phyloP scores from a whole-genome alignment of 1,140 invertebrate genomes.

The Dreissena rostriformis region DNA sequence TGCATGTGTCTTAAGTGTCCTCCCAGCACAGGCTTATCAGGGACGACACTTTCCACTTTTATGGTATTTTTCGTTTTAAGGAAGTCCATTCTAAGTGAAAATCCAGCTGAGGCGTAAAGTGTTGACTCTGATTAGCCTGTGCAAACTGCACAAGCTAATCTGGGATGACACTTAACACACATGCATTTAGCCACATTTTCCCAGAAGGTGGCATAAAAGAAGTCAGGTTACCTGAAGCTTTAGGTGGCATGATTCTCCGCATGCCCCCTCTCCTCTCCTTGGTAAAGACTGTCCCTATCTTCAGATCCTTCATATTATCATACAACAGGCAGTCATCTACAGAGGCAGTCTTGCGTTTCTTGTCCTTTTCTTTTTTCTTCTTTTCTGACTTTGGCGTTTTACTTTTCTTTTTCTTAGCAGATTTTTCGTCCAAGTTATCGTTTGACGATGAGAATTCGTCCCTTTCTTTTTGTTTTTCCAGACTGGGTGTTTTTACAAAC shows the following conservation, averaged over 20 bases:
- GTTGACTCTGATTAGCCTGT: no score
- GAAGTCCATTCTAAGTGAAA: no score
- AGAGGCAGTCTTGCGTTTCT: conserved; percentile 32
- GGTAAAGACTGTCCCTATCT: conserved; percentile 67
- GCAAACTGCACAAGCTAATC: no score
- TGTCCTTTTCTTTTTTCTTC: conserved; percentile 82
- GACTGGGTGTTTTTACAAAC: conserved; percentile 63
- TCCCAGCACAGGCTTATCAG: no score
- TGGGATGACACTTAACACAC: no score
- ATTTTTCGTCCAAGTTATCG: conserved; percentile 66
- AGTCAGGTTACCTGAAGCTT: conserved; percentile 69
- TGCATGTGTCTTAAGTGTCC: no score
- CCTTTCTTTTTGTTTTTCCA: conserved; percentile 61
- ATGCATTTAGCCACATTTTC: no score
- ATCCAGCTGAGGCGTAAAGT: no score
- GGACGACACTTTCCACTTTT: no score
- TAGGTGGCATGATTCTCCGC: conserved; percentile 65
- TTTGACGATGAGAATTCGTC: conserved; percentile 58
- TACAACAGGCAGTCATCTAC: conserved; percentile 58
- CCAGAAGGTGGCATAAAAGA: background rate
- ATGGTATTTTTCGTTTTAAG: no score
- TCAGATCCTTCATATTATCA: conserved; percentile 66
- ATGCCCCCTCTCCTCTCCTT: conserved; percentile 34
- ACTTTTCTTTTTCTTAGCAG: conserved; percentile 63
- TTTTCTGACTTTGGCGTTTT: conserved; percentile 85